Conservation (phyloP, 2,888 invertebrate species). For the Rhamnusium bicolor region DNA sequence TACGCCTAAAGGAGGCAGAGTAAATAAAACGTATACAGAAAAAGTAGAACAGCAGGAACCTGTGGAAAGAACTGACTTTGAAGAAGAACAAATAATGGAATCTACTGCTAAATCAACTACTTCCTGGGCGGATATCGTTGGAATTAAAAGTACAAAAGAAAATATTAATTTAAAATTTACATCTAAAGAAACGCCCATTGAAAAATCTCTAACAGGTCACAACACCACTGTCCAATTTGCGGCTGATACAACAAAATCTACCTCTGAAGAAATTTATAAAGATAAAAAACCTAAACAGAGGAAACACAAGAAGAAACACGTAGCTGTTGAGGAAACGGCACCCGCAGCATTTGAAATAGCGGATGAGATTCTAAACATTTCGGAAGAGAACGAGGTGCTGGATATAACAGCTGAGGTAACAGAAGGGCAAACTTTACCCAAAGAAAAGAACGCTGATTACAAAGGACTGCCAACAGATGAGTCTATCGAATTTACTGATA, state of each 20-base stretch:
- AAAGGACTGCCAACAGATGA: conserved; percentile 59
- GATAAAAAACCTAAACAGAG: neutral
- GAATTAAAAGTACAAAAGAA: neutral
- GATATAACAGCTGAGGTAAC: neutral
- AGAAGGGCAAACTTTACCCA: neutral
- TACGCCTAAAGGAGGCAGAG: neutral
- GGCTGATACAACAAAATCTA: neutral
- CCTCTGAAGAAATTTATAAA: neutral
- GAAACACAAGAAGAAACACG: neutral
- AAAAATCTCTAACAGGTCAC: neutral
- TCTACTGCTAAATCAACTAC: neutral
- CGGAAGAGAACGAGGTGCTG: conserved; percentile 6
- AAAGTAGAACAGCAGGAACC: neutral
- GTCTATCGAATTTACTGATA: conserved; percentile 64
- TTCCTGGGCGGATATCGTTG: conserved; percentile 46
- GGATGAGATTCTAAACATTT: conserved; percentile 47
- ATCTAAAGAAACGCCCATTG: neutral
- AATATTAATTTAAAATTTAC: neutral
- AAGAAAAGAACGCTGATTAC: conserved; percentile 38
- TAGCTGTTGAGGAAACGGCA: neutral
- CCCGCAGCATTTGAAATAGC: conserved; percentile 47
- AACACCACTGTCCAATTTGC: neutral
- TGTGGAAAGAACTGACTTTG: neutral
- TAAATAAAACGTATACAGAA: neutral
- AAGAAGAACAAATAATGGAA: neutral